Evolutionary conservation across 2,888 invertebrate genomes (phyloP).

Genomic region (Endotricha flammealis): DNA sequence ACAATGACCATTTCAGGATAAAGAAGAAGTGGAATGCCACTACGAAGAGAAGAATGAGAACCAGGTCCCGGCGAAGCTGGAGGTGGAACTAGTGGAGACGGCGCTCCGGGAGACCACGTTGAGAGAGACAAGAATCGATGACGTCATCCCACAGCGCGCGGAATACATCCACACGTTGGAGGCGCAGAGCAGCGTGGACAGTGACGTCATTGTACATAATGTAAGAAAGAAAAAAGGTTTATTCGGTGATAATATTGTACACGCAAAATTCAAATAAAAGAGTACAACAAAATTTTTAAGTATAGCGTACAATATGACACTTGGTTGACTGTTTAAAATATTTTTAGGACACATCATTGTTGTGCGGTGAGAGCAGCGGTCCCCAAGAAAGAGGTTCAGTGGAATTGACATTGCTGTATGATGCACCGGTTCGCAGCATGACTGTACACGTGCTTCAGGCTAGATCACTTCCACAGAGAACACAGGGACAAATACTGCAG

Average conservation of each 20-base stretch:
- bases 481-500: conserved; percentile 56
- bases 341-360: conserved; percentile 64
- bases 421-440: conserved; percentile 94
- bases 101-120: conserved; percentile 57
- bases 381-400: conserved; percentile 84
- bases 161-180: conserved; percentile 68
- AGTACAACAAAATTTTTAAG: too few species aligned
- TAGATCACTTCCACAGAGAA: conserved; percentile 83
- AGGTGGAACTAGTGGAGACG: conserved; percentile 53
- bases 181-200: conserved; percentile 76
- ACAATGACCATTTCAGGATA: conserved; percentile 42
- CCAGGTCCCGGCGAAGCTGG: conserved; percentile 43
- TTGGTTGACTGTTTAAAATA: not conserved
- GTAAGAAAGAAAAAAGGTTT: too few species aligned
- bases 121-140: conserved; percentile 82
- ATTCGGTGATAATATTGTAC: too few species aligned
- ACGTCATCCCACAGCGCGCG: conserved; percentile 66
- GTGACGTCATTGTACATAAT: conserved; percentile 83
- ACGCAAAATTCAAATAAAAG: too few species aligned
- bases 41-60: conserved; percentile 74
- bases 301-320: too few species aligned
- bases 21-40: conserved; percentile 69
- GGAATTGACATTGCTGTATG: conserved; percentile 92
- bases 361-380: conserved; percentile 68
- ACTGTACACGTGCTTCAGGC: conserved; percentile 95